phyloP scores from a whole-genome alignment of 37 sponge, comb jelly and placozoan species.

The Dysidea cf. avara region DNA sequence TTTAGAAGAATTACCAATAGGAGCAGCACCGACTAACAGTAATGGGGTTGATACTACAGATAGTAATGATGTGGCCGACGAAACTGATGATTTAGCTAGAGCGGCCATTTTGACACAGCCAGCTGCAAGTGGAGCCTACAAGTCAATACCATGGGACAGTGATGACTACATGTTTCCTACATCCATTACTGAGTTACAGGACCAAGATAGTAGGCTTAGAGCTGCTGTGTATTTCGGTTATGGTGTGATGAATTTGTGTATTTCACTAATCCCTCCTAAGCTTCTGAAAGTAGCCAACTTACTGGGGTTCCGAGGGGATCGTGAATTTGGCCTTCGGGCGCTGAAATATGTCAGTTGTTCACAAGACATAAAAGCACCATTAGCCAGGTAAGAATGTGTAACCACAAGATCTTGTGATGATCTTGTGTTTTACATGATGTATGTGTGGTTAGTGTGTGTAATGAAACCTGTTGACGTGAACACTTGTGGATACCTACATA shows the following conservation, averaged over 20 bases:
- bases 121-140: constrained; percentile 13
- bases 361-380: constrained; percentile 87
- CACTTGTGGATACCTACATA: no score
- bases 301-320: constrained; percentile 91
- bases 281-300: constrained; percentile 90
- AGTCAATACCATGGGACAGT: no score
- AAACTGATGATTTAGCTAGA: background rate
- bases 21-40: constrained; percentile 5
- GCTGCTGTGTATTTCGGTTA: constrained; percentile 86
- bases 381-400: constrained; percentile 63
- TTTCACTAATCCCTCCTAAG: constrained; percentile 95
- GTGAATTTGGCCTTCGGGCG: constrained; percentile 76
- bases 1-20: no score
- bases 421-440: no score
- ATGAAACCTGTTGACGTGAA: no score
- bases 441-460: no score
- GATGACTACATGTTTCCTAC: background rate
- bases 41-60: no score
- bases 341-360: constrained; percentile 71
- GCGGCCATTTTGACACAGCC: background rate
- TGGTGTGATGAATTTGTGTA: constrained; percentile 85
- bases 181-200: background rate
- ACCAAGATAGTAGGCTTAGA: constrained; percentile 40
- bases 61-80: no score
- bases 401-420: no score